Base-by-base conservation (phyloP, 2,797 vertebrate genomes). In the Tapera naevia region DNA sequence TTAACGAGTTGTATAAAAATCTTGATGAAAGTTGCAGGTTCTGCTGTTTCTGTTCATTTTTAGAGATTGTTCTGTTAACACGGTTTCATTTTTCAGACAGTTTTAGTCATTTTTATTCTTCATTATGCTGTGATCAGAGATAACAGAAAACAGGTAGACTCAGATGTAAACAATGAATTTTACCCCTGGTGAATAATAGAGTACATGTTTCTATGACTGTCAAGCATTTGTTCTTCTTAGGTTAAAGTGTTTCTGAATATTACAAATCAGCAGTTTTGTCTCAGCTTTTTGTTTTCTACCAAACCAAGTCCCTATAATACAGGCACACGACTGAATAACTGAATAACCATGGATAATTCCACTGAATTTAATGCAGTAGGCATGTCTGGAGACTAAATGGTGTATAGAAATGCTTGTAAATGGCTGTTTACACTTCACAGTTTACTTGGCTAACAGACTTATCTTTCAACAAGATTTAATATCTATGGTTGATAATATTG, bases 391-490 rank as follows among this genome's bases (percentile, higher is more conserved):
- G 70, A 81, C 48, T 41, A 80, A 46, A 7, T 71, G 41, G 1
- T 35, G 10, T 46, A 45, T 43, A 18, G 5, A 61, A 96, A 66
- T n/a, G 7, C 30, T 89, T 80, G 61, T 33, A 88, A 89, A 89
- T 64, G 48, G 15, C 2, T 2, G 22, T 23, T 91, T 88, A 61
- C 21, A 11, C 53, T 78, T 73, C 51, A 70, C 21, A 51, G 50
- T 89, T 72, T 51, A 33, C 41, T 84, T 73, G 71, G 21, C 37
- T 82, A 75, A 91, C 64, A 76, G 88, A 82, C 48, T 80, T 74
- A 50, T 60, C 93, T 93, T 93, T 96, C 95, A 95, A 80, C 78
- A 86, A 71, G 58, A 82, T 85, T 84, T 91, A 94, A 92, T 96
- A 90, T 21, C 76, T 32, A 80, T 7, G 23, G 16, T 71, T 82